Evolutionary conservation across 2,888 invertebrate species (phyloP), one percentile per base, ranked within the genome.

Genomic region (Hydropsyche betteni): DNA sequence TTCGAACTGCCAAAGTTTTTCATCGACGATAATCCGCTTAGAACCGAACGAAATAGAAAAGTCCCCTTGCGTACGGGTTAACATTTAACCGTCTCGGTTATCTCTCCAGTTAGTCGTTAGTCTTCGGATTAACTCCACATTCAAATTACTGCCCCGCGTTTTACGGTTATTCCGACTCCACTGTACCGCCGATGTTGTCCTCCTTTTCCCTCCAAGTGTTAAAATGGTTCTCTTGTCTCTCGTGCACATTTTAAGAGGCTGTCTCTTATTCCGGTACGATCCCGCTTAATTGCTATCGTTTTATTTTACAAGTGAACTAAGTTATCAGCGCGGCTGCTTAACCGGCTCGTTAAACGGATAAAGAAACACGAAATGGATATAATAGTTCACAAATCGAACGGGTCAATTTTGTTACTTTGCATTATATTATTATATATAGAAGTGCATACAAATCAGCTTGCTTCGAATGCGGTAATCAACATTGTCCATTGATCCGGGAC

Each of bases 71-170:
- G 24, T 14, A 6, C 58, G 58, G 16, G 58, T 14, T 24, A 58
- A 44, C 44, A 44, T 6, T 44, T 58, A 58, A 24, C 16, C 58
- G 24, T 24, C 58, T 58, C 8, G 58, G 58, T 58, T 58, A 58
- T 24, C 58, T 24, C 58, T 16, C 24, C 24, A 58, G 58, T 33
- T 34, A 14, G n/a, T 55, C 36, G 53, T 52, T 71, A 71, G 71
- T 53, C 53, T 51, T 24, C 55, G 71, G 71, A 71, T 71, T 71
- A 71, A 71, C 53, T 71, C 55, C 52, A 71, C 71, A 71, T 71
- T 71, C n/a, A 71, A 53, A 71, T 53, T 52, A 36, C 71, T 53
- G 12, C 68, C 14, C n/a, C 12, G 14, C 34, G 24, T 58, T 58
- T 24, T 24, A 58, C 58, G 16, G 16, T 16, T 58, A 14, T 16